Evolutionary conservation across 2,797 vertebrate species (phyloP), one percentile per base, ranked within the genome.

Genomic region (Vespertilio murinus): DNA sequence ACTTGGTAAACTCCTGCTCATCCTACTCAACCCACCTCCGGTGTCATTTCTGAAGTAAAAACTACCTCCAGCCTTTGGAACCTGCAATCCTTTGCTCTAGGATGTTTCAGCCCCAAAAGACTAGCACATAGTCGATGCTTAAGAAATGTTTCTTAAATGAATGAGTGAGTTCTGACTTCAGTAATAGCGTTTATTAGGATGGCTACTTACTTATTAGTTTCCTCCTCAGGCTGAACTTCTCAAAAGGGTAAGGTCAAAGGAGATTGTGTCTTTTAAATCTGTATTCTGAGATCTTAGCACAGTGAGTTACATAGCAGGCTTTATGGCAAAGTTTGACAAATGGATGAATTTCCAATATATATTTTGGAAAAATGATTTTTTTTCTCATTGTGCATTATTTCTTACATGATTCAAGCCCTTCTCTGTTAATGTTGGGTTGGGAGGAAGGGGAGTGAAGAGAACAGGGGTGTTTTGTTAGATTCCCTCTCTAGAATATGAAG

Each of bases 81-180:
- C 35, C 22, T 14, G 14, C 0, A 56, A 2, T 65, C 45, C 22
- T 80, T 82, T 78, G 8, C 6, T 61, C 54, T 22, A 25, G 8
- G 23, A 22, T 75, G 12, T 40, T 89, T 54, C 40, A 28, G 61
- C 5, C 8, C 25, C 22, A 38, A 30, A 82, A 71, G 13, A 40
- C 74, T 64, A 90, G 38, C 38, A 40, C 35, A n/a, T 25, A 18
- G 20, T 59, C 16, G 20, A 83, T 30, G 28, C 49, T 74, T 59
- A 35, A 69, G 59, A 93, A 88, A 59, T 47, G 85, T 28, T 84
- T 84, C 42, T 91, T 86, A 52, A 91, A 69, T 77, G 42, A 71
- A 42, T 30, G 23, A 75, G 56, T 40, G n/a, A 81, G 33, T 56
- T 91, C 30, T 77, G 25, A 35, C 47, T 73, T 81, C 17, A 92